A percentile compares a stretch with the other conserved stretches of the same genome.
These are phyloP conservation scores for Dendropsophus ebraccatus DNA, from an alignment of 2,113 vertebrate species.

Conservation along the genomic window DNA sequence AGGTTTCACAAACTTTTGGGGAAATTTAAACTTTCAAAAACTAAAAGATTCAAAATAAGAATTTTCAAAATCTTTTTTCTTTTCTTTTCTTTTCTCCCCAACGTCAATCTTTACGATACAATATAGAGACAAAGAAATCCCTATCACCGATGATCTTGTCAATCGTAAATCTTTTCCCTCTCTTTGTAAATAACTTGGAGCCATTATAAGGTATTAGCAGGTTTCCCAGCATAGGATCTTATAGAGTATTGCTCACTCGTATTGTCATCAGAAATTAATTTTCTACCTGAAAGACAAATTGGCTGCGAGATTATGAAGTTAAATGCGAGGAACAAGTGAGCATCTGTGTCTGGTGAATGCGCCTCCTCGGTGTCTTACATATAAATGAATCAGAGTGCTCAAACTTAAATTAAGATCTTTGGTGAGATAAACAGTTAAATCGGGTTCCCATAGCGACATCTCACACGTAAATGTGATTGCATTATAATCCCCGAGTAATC, in stretches of 20 bases:
- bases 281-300: constrained; percentile 98
- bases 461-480: constrained; percentile 99
- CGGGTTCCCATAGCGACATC: constrained; percentile 99
- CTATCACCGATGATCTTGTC: constrained; percentile 72
- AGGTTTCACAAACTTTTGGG: not conserved
- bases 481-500: constrained; percentile 99
- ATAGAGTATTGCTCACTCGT: constrained; percentile 88
- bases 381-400: constrained; percentile 99
- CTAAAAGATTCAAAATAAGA: not conserved
- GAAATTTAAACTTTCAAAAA: not conserved
- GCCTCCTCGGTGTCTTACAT: constrained; percentile 98
- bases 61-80: constrained; percentile 65
- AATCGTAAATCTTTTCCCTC: constrained; percentile 69
- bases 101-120: constrained; percentile 65
- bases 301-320: constrained; percentile 94
- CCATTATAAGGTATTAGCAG: constrained; percentile 82
- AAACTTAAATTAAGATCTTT: constrained; percentile 99
- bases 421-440: constrained; percentile 99
- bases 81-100: too few species aligned
- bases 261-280: constrained; percentile 99
- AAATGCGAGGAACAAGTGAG: constrained; percentile 94
- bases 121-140: constrained; percentile 71
- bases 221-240: constrained; percentile 93
- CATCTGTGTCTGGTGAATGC: too few species aligned
- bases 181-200: constrained; percentile 74